phyloP scores from a whole-genome alignment of 2,113 vertebrate species.

The Alethe diademata region DNA sequence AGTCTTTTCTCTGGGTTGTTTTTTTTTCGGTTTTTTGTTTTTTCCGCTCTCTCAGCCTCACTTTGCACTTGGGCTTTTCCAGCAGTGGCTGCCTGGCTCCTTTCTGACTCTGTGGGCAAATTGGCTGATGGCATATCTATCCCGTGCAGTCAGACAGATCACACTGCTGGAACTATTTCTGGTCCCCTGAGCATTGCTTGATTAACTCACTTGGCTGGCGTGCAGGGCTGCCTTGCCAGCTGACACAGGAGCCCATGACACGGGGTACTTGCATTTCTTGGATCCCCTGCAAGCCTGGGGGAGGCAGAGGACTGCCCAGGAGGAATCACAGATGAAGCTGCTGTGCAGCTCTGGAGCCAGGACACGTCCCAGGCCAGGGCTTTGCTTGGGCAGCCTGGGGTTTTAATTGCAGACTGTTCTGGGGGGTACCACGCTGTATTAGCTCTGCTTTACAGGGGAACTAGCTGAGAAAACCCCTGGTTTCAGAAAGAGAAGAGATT shows the following conservation, averaged over 20 bases:
- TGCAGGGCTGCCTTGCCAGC: not conserved
- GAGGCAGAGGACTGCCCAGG: not conserved
- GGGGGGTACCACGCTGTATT: accelerated
- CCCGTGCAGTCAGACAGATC: not conserved
- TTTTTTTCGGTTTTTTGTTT: not conserved
- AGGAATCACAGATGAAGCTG: not conserved
- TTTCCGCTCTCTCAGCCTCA: not conserved
- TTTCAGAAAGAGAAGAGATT: not conserved
- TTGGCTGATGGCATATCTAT: not conserved
- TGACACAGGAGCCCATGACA: not conserved
- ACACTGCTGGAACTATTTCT: not conserved
- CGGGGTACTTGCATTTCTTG: not conserved
- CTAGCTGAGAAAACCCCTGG: not conserved
- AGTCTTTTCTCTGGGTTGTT: not conserved
- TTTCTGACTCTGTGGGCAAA: not conserved
- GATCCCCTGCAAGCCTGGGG: not conserved
- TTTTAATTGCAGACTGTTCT: not conserved
- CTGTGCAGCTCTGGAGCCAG: not conserved
- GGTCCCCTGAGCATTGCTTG: not conserved
- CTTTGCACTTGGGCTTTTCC: not conserved
- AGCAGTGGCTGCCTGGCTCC: not conserved
- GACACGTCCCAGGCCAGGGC: not conserved
- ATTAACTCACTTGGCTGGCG: not conserved
- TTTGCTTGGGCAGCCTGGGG: not conserved
- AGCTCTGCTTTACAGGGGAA: not conserved